These are phyloP conservation scores for Pristionchus exspectatus DNA, from an alignment of 2,888 invertebrate species.

Conservation along the genomic window DNA sequence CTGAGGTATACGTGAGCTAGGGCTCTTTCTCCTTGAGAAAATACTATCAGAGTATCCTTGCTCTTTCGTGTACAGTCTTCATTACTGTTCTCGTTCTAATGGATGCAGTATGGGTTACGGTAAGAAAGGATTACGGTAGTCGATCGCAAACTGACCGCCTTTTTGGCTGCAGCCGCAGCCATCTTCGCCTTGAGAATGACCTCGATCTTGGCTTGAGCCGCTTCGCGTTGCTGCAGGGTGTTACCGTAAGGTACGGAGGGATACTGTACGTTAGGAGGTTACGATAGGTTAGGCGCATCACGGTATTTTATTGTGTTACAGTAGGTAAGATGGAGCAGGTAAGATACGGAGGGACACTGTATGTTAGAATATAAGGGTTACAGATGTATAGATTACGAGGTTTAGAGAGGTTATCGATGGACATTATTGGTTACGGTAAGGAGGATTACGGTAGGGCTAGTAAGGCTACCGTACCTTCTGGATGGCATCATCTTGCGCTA, in stretches of 20 bases:
- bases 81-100: too few species aligned
- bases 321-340: background rate
- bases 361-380: background rate
- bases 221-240: background rate
- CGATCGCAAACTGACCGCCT: background rate
- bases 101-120: background rate
- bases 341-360: background rate
- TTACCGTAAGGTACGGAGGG: background rate
- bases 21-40: too few species aligned
- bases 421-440: background rate
- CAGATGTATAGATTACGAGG: too few species aligned
- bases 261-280: background rate
- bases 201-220: conserved; percentile 22
- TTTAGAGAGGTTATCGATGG: too few species aligned
- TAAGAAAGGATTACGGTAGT: background rate
- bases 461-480: conserved; percentile 36
- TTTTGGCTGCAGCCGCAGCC: background rate
- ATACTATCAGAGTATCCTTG: too few species aligned
- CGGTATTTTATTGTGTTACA: too few species aligned
- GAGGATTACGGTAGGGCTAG: background rate
- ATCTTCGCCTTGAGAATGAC: conserved; percentile 42
- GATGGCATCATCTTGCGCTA: background rate
- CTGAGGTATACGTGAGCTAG: too few species aligned
- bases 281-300: background rate
- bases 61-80: too few species aligned